Base-by-base conservation (phyloP, 2,113 vertebrate genomes). In the Centropus bengalensis region DNA sequence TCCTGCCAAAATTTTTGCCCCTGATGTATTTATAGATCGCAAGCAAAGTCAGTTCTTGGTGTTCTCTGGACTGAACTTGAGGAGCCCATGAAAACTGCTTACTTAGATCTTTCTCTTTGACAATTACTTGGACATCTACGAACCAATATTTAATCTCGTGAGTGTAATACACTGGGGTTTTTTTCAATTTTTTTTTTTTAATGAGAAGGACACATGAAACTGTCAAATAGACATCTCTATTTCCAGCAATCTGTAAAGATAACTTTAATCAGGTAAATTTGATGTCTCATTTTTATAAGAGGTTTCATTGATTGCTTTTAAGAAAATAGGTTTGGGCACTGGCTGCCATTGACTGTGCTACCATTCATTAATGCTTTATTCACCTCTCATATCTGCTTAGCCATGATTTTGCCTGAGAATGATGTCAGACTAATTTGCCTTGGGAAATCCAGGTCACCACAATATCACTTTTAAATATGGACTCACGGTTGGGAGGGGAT, bases 261-360 rank as follows among this genome's bases (percentile, higher is more conserved):
- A 86, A n/a, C 9, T 80, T 90, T 90, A 93, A 96, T 96, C 71
- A 95, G 68, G 77, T 77, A 81, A 92, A 89, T 94, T 21, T 30
- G 32, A 80, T 88, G 67, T 38, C 52, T 95, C 64, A 92, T 96
- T 96, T 96, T 93, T 90, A 78, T 95, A 96, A 92, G 64, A 93
- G 92, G 76, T 78, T 96, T 93, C 76, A 92, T 78, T 96, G 96
- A 95, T 90, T 88, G 91, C 91, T 95, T 94, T 96, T 88, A 93
- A 86, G 95, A 83, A 90, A 96, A 94, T 81, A 95, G 64, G 32
- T 67, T 93, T 90, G 23, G 76, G 52, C 87, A 75, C 71, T 92
- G 86, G 30, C 60, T 92, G 81, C 60, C 95, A 77, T 51, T 67
- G 68, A 36, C 47, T 77, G 55, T 67, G 55, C 26, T 88, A 18